Base-by-base conservation (phyloP, 1,140 invertebrate genomes). In the Eriocheir sinensis region DNA sequence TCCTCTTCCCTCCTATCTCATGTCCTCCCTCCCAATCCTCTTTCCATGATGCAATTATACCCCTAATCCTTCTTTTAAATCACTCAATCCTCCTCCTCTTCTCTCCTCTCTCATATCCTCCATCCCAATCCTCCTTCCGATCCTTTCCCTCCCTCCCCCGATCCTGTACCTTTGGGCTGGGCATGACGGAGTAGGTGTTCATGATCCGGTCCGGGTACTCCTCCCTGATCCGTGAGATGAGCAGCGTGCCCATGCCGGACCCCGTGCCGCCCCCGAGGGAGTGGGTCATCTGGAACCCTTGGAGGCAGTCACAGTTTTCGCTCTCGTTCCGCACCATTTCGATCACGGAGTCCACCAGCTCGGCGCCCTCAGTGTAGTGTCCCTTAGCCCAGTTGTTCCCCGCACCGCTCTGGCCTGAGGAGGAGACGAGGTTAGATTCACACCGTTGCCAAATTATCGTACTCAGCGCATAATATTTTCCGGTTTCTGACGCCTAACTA, bases 331-430 rank as follows among this genome's bases (percentile, higher is more conserved):
- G 41, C 8, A 90, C 89, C 8, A 60, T 48, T 34, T 90, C 89
- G 6, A 90, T 60, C 44, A 90, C 89, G 15, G 41, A 48, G 48
- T 90, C 89, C 41, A 90, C 89, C 27, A 90, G 89, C 44, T 98
- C 98, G 72, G 98, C 98, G 36, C 97, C 96, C 96, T 97, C 97
- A 15, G 97, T 97, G 96, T 98, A 97, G 96, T 97, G 97, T 60
- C 97, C 97, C 96, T 99, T 98, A 80, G 98, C 98, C 97, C 97
- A 98, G 96, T 98, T 98, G 96, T 98, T 98, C 6, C 98, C 98
- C 72, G 97, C 97, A 40, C 97, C 97, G 93, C 89, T 90, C 41
- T 90, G 89, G 36, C 48, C 89, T 53, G 9, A 27, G 41, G 53
- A 27, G 21, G n/a, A 96, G 96, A 95, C 97, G 96, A 98, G 98